Percentiles rank a stretch among this genome's conserved stretches.
These are phyloP conservation scores for Drosophila anceps DNA, from an alignment of 2,888 invertebrate genomes.

Conservation along the genomic window DNA sequence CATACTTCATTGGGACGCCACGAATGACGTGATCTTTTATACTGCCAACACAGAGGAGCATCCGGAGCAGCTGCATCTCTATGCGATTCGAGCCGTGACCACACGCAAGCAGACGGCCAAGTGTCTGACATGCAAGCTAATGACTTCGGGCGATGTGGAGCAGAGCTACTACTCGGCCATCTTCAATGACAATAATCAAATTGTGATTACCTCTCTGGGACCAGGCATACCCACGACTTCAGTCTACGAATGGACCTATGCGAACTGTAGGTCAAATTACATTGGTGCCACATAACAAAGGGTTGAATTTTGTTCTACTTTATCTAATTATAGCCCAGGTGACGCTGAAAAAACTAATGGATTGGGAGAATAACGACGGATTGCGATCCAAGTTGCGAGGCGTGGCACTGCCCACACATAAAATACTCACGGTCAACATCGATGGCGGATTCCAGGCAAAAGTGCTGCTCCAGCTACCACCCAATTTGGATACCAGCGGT, in stretches of 20 bases:
- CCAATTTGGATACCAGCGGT: conserved; percentile 89
- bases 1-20: conserved; percentile 90
- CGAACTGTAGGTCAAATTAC: conserved; percentile 68
- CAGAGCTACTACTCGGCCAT: conserved; percentile 86
- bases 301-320: neutral
- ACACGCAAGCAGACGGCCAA: conserved; percentile 85
- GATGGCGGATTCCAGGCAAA: conserved; percentile 89
- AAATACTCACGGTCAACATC: conserved; percentile 88
- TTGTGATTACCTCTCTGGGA: conserved; percentile 92
- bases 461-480: conserved; percentile 91
- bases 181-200: conserved; percentile 90
- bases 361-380: conserved; percentile 90
- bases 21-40: conserved; percentile 91
- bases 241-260: conserved; percentile 86
- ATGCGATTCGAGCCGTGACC: conserved; percentile 87
- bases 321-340: conserved; percentile 71
- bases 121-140: conserved; percentile 91
- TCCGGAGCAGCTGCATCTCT: conserved; percentile 93
- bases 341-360: conserved; percentile 72
- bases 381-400: conserved; percentile 86
- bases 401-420: conserved; percentile 87
- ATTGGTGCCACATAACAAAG: rapidly evolving
- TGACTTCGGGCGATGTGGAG: conserved; percentile 74
- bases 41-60: conserved; percentile 91
- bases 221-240: conserved; percentile 92